Percentiles rank a stretch among this genome's conserved stretches.
These are phyloP conservation scores for Andrena praecox DNA, from an alignment of 2,888 invertebrate genomes.

Conservation along the genomic window DNA sequence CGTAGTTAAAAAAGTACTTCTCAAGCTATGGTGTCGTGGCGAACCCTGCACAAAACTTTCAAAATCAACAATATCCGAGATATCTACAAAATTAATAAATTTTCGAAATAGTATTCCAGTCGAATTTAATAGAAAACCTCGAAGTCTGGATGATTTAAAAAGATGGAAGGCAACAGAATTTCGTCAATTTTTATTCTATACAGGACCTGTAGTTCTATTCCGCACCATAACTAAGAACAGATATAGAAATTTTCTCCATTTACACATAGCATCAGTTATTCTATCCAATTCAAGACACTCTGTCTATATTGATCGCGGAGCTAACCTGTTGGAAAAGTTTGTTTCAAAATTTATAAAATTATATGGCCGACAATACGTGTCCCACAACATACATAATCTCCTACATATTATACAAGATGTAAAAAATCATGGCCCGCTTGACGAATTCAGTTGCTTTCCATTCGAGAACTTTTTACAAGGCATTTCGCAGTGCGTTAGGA, in stretches of 20 bases:
- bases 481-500: neutral
- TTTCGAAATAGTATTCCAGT: neutral
- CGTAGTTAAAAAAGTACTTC: constrained; percentile 35
- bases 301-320: neutral
- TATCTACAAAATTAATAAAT: neutral
- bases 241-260: neutral
- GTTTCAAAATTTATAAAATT: neutral
- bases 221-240: neutral
- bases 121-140: neutral
- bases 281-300: neutral
- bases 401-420: neutral
- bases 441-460: neutral
- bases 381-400: constrained; percentile 4
- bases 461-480: constrained; percentile 5
- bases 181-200: neutral
- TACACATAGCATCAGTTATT: neutral
- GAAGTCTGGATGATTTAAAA: neutral
- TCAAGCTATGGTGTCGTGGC: constrained; percentile 29
- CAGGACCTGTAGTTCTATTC: neutral
- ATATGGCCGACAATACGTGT: neutral
- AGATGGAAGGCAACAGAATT: constrained; percentile 3
- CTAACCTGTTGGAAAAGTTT: neutral
- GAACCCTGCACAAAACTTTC: constrained; percentile 37
- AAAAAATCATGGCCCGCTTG: neutral
- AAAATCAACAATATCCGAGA: neutral